These are phyloP conservation scores for Poecilia picta DNA, from an alignment of 2,797 vertebrate genomes.

Conservation along the genomic window DNA sequence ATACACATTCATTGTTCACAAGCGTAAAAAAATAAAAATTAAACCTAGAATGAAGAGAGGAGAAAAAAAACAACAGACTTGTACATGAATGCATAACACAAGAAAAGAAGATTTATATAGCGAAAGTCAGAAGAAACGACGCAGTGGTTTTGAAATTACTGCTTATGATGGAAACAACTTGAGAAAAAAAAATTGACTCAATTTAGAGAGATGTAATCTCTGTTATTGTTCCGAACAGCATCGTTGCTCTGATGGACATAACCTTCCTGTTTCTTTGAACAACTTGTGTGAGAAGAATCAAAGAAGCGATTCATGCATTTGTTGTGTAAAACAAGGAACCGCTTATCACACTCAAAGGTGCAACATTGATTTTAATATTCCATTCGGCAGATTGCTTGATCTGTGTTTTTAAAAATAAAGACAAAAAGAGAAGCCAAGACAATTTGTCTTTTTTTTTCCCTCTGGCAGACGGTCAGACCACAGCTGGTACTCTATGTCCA, in stretches of 20 bases:
- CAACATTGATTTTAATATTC: not conserved
- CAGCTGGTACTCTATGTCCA: slow-evolving; percentile 38
- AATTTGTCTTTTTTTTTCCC: not conserved
- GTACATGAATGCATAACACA: not conserved
- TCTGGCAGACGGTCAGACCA: slow-evolving; percentile 29
- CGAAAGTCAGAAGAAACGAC: not conserved
- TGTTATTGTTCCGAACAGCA: not conserved
- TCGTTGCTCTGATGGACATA: not conserved
- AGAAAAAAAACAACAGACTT: not conserved
- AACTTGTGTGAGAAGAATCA: not conserved
- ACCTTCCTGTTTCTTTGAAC: not conserved
- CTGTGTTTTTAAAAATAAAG: not conserved
- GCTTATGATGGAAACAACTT: not conserved
- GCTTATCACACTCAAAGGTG: not conserved
- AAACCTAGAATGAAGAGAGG: not conserved
- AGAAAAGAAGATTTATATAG: not conserved
- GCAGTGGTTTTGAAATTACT: not conserved
- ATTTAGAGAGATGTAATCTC: not conserved
- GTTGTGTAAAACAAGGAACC: not conserved
- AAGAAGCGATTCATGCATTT: not conserved
- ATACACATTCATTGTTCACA: too few relatives aligned
- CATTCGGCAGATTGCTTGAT: not conserved
- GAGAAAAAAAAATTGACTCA: not conserved
- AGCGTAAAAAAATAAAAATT: not conserved
- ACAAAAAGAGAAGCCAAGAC: slow-evolving; percentile 5